Percentiles rank a stretch among this genome's conserved stretches.
phyloP scores from a whole-genome alignment of 2,888 invertebrate genomes.

The Sabatieria punctata region DNA sequence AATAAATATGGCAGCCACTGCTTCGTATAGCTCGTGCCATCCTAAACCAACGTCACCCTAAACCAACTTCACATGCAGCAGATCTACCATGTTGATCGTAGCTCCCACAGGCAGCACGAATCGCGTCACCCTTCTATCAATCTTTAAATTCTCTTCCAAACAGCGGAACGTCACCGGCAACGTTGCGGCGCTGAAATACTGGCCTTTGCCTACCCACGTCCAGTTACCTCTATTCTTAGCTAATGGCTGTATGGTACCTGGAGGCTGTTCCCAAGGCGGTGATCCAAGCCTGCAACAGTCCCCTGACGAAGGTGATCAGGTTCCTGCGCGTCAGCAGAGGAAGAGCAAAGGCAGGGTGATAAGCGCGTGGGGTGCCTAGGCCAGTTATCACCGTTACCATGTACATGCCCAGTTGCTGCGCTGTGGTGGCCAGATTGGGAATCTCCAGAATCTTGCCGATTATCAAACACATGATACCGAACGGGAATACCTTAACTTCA shows the following conservation, averaged over 20 bases:
- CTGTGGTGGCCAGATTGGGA: constrained; percentile 44
- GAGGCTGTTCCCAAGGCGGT: constrained; percentile 50
- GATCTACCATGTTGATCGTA: constrained; percentile 73
- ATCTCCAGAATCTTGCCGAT: constrained; percentile 49
- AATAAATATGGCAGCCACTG: constrained; percentile 67
- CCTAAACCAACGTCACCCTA: not conserved
- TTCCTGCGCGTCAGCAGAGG: constrained; percentile 40
- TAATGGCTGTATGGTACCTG: constrained; percentile 41
- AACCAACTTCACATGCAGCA: constrained; percentile 37
- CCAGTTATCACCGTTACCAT: constrained; percentile 42
- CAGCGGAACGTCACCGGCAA: constrained; percentile 50
- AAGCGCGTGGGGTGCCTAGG: constrained; percentile 44
- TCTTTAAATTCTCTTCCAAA: constrained; percentile 47
- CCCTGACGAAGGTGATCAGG: constrained; percentile 33
- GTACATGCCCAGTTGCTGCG: constrained; percentile 46
- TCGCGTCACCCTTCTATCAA: constrained; percentile 48
- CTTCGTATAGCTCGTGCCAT: constrained; percentile 60
- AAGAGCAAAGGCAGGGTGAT: constrained; percentile 45
- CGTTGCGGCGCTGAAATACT: constrained; percentile 44
- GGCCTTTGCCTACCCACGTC: no score
- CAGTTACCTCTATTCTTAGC: no score
- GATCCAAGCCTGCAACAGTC: constrained; percentile 49
- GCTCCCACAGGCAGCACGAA: constrained; percentile 43
- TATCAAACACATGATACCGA: constrained; percentile 50
- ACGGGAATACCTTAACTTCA: no score